Conservation (phyloP, 2,888 invertebrate species). For the Cerastis rubricosa region DNA sequence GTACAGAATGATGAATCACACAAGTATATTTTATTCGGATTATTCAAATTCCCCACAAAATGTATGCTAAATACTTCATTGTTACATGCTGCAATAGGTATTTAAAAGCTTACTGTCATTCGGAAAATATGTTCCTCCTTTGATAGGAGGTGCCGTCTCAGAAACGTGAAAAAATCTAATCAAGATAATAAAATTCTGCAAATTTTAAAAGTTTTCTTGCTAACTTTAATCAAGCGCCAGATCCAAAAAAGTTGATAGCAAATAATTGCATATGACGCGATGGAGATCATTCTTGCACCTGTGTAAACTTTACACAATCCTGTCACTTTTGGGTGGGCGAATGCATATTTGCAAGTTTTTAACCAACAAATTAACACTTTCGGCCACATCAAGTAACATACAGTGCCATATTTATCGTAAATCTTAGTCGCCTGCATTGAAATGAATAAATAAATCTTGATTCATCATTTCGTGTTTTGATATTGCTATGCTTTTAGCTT, state of each 20-base stretch:
- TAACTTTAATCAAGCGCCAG: constrained; percentile 62
- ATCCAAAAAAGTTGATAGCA: constrained; percentile 69
- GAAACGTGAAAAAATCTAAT: constrained; percentile 45
- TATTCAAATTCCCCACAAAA: constrained; percentile 63
- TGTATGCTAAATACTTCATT: constrained; percentile 61
- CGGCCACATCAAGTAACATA: constrained; percentile 78
- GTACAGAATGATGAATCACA: constrained; percentile 60
- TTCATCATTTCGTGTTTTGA: constrained; percentile 69
- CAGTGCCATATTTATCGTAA: constrained; percentile 76
- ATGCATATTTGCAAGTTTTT: constrained; percentile 84
- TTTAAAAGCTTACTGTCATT: constrained; percentile 60
- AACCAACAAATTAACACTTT: constrained; percentile 85
- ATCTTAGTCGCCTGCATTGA: constrained; percentile 67
- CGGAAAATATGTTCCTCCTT: constrained; percentile 47
- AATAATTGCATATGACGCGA: constrained; percentile 81
- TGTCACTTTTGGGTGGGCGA: constrained; percentile 80
- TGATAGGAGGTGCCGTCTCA: constrained; percentile 40
- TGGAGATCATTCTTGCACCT: constrained; percentile 79
- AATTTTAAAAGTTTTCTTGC: constrained; percentile 38
- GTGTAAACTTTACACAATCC: constrained; percentile 79
- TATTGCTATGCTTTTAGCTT: constrained; percentile 74
- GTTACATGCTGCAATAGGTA: constrained; percentile 53
- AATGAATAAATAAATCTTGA: constrained; percentile 65
- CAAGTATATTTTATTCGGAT: constrained; percentile 53
- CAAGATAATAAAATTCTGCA: constrained; percentile 53